Conservation (phyloP, 2,113 vertebrate species). For the Malurus cyaneus region DNA sequence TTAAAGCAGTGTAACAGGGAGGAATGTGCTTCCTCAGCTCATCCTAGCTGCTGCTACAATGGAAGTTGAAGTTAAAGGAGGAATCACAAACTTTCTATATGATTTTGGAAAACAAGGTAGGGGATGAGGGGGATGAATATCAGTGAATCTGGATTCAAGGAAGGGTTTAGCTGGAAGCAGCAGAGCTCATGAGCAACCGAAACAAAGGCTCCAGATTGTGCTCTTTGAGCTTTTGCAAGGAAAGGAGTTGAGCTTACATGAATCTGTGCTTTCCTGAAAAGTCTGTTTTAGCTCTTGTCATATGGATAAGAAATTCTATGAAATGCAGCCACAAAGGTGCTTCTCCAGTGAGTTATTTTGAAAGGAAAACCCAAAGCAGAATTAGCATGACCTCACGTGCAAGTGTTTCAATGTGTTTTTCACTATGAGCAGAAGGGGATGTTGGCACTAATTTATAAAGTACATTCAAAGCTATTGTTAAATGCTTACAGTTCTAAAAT, state of each 20-base stretch:
- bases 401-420: neutral
- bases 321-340: neutral
- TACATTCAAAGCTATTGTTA: neutral
- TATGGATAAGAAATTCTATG: neutral
- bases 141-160: neutral
- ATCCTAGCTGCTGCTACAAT: neutral
- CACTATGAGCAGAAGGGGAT: neutral
- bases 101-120: neutral
- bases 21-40: neutral
- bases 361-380: neutral
- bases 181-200: neutral
- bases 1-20: neutral
- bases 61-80: neutral
- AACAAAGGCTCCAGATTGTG: neutral
- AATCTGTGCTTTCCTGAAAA: neutral
- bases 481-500: neutral
- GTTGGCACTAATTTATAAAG: neutral
- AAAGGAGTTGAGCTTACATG: neutral
- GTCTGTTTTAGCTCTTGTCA: neutral
- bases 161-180: neutral
- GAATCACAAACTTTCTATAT: neutral
- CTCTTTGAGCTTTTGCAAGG: neutral
- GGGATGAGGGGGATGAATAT: neutral
- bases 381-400: accelerated
- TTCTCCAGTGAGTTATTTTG: neutral